Evolutionary conservation across 1,140 invertebrate species (phyloP).

Genomic region (Tetramorium parvispinum): DNA sequence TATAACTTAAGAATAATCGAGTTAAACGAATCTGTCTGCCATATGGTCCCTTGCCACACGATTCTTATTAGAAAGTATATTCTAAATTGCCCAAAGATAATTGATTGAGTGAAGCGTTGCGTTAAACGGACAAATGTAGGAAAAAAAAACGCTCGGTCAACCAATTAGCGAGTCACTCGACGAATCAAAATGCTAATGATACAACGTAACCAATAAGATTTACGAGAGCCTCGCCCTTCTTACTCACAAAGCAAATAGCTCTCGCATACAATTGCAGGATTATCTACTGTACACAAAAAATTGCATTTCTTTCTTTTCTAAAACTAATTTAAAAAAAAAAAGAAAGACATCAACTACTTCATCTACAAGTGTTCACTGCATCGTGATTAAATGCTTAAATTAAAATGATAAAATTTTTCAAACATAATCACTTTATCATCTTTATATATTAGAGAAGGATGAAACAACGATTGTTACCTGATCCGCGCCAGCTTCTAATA

Average conservation of each 20-base stretch:
- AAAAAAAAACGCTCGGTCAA: not conserved
- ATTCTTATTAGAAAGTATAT: not conserved
- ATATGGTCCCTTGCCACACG: not conserved
- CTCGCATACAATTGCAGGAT: not conserved
- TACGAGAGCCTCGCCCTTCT: not conserved
- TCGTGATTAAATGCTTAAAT: not conserved
- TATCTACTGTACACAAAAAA: not conserved
- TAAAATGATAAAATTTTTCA: too few species aligned
- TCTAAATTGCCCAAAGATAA: not conserved
- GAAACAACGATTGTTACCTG: conserved; percentile 85
- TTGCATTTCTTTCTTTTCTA: not conserved
- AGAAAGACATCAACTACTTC: not conserved
- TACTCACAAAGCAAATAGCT: not conserved
- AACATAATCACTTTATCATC: not conserved
- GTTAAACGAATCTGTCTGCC: not conserved
- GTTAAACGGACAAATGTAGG: not conserved
- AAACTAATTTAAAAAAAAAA: not conserved
- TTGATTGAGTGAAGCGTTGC: not conserved
- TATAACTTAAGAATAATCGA: not conserved
- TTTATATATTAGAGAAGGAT: not conserved
- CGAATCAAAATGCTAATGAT: not conserved
- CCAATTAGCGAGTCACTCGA: not conserved
- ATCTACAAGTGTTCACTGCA: not conserved
- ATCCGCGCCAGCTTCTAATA: conserved; percentile 97
- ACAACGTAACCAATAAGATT: not conserved